Evolutionary conservation across 1,140 invertebrate genomes (phyloP), one percentile per base, ranked within the genome.

Genomic region (Anagrus nilaparvatae): DNA sequence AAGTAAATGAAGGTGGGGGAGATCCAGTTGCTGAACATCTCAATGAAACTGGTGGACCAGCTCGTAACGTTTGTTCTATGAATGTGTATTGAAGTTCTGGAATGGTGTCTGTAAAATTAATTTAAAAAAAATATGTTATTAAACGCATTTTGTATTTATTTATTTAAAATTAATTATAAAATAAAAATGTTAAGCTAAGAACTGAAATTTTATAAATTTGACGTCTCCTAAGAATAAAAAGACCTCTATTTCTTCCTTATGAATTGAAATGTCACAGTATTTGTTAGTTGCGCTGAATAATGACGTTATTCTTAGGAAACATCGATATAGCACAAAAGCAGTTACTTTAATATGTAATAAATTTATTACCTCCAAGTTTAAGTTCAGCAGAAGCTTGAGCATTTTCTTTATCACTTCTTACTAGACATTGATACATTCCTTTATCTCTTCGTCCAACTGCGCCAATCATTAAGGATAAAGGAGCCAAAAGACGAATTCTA

Each of bases 401-500:
- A 40, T 81, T 86, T 52, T 86, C 83, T 21, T 80, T 74, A 44
- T 85, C 78, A 54, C 83, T 88, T 40, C 76, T 73, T 0, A 82
- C 84, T 44, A 90, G 72, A 61, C 87, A 93, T 60, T 92, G 87
- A 67, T 91, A 93, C 74, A 92, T 88, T 10, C 87, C 88, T 47
- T 77, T 77, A 60, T 92, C 87, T 32, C 78, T 71, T 43, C 84
- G 72, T 31, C 78, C 77, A 2, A 92, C 81, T 5, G 75, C 72
- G 18, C 68, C 65, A 30, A 91, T 74, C 18, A 76, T 60, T 24
- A 90, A 65, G 28, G 80, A 71, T 31, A 71, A 63, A 30, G 70
- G 72, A 43, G 69, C 67, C 44, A 73, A 55, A 45, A 75, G 65
- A 46, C 62, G 67, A 48, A 76, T 65, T 57, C 73, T 72, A 5